Evolutionary conservation across 2,888 invertebrate species (phyloP).

Genomic region (Sminthurides aquaticus): DNA sequence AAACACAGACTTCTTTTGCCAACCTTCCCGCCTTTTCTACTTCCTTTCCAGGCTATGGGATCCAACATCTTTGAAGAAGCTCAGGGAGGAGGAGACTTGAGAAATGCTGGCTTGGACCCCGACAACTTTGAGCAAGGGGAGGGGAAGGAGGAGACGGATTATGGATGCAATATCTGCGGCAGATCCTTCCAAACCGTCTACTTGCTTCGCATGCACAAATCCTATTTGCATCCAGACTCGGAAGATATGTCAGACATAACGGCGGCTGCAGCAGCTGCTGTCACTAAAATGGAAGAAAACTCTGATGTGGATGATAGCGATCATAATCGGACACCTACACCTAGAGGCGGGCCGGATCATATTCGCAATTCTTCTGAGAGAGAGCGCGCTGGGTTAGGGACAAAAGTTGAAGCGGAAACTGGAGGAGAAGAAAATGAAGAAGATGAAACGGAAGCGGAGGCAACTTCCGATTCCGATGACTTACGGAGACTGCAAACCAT

Average conservation of each 20-base stretch:
- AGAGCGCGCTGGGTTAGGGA: not conserved
- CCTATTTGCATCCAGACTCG: slow-evolving; percentile 47
- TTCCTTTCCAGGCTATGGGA: slow-evolving; percentile 27
- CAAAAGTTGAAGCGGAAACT: not conserved
- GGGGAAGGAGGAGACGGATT: slow-evolving; percentile 40
- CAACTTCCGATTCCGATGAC: slow-evolving; percentile 63
- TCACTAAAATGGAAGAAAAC: slow-evolving; percentile 18
- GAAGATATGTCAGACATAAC: slow-evolving; percentile 27
- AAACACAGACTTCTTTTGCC: slow-evolving; percentile 37
- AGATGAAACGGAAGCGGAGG: slow-evolving; percentile 38
- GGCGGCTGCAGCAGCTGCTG: slow-evolving; percentile 20
- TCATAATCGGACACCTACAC: slow-evolving; percentile 12
- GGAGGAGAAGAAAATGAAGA: slow-evolving; percentile 28
- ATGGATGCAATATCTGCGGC: slow-evolving; percentile 47
- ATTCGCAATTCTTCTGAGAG: too few relatives aligned
- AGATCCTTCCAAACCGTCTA: slow-evolving; percentile 47
- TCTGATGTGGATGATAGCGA: slow-evolving; percentile 19
- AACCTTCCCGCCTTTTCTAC: slow-evolving; percentile 38
- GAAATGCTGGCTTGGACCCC: not conserved
- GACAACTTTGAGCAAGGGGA: not conserved
- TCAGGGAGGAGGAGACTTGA: not conserved
- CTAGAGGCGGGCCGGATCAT: not conserved
- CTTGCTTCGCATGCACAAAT: slow-evolving; percentile 49
- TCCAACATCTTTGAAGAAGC: slow-evolving; percentile 16
- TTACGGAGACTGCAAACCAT: slow-evolving; percentile 81